Percentiles rank a stretch among this genome's conserved stretches.
Evolutionary conservation across 23 tunicate species (phyloP).

Genomic region (Trididemnum nubilum): DNA sequence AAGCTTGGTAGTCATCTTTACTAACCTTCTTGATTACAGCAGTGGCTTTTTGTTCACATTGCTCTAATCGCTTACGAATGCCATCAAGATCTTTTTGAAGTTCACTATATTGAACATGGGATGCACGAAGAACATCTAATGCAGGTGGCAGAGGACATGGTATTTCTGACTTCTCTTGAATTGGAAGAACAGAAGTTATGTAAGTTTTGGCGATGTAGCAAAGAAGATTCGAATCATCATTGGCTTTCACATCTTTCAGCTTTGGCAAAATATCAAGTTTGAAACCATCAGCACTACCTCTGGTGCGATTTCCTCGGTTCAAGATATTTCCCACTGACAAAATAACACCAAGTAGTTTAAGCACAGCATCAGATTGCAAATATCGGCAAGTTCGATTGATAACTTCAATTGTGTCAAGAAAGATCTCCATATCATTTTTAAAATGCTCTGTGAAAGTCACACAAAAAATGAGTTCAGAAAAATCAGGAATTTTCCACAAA

Average conservation of each 20-base stretch:
- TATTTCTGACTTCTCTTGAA: neutral
- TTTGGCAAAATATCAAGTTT: conserved; percentile 70
- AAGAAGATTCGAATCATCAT: conserved; percentile 1
- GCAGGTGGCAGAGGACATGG: conserved; percentile 7
- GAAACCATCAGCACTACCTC: conserved; percentile 73
- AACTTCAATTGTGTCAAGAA: conserved; percentile 25
- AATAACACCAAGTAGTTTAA: conserved; percentile 15
- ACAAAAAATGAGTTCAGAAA: conserved; percentile 63
- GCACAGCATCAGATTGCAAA: neutral
- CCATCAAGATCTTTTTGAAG: neutral
- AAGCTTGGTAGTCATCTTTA: neutral
- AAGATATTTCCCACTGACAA: conserved; percentile 15
- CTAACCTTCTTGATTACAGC: neutral
- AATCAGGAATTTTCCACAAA: conserved; percentile 50
- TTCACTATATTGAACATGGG: conserved; percentile 10
- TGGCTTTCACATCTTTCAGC: conserved; percentile 75
- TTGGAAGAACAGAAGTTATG: neutral
- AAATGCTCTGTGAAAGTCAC: conserved; percentile 54
- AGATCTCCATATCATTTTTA: conserved; percentile 23
- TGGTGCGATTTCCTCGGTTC: conserved; percentile 4
- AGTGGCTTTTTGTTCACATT: neutral
- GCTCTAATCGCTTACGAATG: neutral
- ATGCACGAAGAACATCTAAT: neutral
- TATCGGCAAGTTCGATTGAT: conserved; percentile 48
- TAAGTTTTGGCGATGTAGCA: conserved; percentile 9